Evolutionary conservation across 2,797 vertebrate genomes (phyloP), one percentile per base, ranked within the genome.

Genomic region (Enteromius treurensis): DNA sequence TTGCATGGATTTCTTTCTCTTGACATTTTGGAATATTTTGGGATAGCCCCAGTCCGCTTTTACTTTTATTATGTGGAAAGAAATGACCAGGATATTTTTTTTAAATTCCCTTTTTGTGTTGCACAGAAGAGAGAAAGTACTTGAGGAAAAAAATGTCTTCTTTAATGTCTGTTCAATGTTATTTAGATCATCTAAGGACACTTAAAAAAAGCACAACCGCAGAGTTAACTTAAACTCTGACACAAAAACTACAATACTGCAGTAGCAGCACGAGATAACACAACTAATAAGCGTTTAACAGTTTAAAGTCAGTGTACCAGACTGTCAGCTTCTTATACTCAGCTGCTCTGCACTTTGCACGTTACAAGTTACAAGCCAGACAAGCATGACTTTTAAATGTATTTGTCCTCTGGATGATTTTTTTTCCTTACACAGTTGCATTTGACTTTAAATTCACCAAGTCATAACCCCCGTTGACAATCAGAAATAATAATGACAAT

Each of bases 341-440:
- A 10, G 73, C 62, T 69, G 62, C 62, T 77, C 49, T 68, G 51
- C 34, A 58, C 71, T 82, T 82, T 77, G 73, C 81, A 77, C 26
- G 26, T 26, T 26, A 26, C 73, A 77, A 42, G 19, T 42, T 64
- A 53, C 62, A 75, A 74, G 47, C 45, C 71, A 73, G 69, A 23
- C 58, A 55, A 53, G 45, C 45, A 53, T n/a, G 32, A 73, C 14
- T 29, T 29, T 81, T 34, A 64, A 90, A 89, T 83, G 87, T 49
- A 91, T 90, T 88, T 84, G 77, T 90, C 91, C 91, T 92, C 93
- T 93, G 92, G 92, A 94, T 88, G 80, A 84, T 88, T 89, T 60
- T 90, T 91, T 92, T 93, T 92, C 92, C 94, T 93, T 92, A 93
- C 19, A 49, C 47, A 26, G 91, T 91, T 93, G 90, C 87, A 91